Conservation (phyloP, 2,113 vertebrate species). For the Calonectris borealis region DNA sequence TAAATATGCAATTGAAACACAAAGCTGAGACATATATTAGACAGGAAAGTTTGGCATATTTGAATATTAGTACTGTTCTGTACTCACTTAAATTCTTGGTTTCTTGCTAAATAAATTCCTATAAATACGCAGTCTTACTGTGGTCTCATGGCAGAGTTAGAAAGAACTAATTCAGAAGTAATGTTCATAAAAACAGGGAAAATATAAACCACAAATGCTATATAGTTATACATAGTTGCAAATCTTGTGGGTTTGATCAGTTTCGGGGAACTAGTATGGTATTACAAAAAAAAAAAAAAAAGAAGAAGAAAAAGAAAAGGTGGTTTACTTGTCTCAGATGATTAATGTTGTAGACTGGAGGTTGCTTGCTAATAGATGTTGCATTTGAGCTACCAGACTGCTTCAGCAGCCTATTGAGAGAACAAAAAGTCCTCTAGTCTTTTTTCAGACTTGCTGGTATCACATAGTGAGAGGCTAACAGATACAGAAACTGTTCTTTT, state of each 20-base stretch:
- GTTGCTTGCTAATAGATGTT: background rate
- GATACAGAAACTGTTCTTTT: background rate
- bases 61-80: background rate
- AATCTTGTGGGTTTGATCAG: background rate
- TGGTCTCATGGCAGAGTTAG: background rate
- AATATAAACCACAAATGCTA: background rate
- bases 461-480: background rate
- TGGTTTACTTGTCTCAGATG: background rate
- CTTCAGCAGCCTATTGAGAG: background rate
- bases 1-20: background rate
- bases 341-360: background rate
- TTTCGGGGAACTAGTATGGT: background rate
- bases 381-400: background rate
- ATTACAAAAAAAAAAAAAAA: background rate
- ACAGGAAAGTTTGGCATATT: background rate
- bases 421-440: background rate
- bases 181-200: background rate
- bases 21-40: background rate
- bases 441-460: background rate
- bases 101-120: background rate
- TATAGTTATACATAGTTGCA: background rate
- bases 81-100: background rate
- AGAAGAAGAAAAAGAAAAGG: too few relatives aligned
- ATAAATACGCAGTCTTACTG: background rate
- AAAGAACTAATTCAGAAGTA: background rate